A percentile compares a stretch with the other conserved stretches of the same genome.
Evolutionary conservation across 2,888 invertebrate genomes (phyloP).

Genomic region (Drosophila ochracea): DNA sequence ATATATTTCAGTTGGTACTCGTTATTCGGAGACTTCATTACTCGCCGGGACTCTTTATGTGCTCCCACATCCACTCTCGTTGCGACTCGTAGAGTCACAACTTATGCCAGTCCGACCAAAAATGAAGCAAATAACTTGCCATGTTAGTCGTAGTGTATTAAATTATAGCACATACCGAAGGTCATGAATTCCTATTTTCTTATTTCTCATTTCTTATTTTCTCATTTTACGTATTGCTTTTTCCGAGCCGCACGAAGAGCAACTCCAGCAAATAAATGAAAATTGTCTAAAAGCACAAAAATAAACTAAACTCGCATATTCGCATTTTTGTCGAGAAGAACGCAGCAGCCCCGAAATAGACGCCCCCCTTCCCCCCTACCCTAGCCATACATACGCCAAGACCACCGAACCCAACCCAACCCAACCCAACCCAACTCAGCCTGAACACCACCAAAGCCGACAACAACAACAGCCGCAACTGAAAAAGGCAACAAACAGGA

Average conservation of each 20-base stretch:
- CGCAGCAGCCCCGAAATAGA: conserved; percentile 58
- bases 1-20: conserved; percentile 5
- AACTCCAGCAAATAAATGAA: conserved; percentile 74
- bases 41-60: conserved; percentile 4
- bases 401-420: conserved; percentile 32
- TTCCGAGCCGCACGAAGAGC: conserved; percentile 40
- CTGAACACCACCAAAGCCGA: conserved; percentile 51
- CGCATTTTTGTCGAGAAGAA: conserved; percentile 81
- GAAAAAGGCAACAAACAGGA: conserved; percentile 71
- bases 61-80: conserved; percentile 1
- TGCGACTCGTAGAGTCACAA: conserved; percentile 8
- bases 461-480: conserved; percentile 36
- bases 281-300: conserved; percentile 81
- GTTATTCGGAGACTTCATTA: conserved; percentile 17
- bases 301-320: conserved; percentile 83
- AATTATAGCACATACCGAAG: conserved; percentile 82
- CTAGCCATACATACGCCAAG: background rate
- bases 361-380: background rate
- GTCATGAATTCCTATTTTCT: conserved; percentile 78
- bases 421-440: conserved; percentile 36
- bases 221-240: conserved; percentile 79
- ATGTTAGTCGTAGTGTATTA: conserved; percentile 74
- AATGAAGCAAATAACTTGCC: conserved; percentile 55
- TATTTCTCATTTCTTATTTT: conserved; percentile 71
- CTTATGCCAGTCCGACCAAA: conserved; percentile 20